Base-by-base conservation (phyloP, 2,888 invertebrate genomes). In the Epinotia nisella region DNA sequence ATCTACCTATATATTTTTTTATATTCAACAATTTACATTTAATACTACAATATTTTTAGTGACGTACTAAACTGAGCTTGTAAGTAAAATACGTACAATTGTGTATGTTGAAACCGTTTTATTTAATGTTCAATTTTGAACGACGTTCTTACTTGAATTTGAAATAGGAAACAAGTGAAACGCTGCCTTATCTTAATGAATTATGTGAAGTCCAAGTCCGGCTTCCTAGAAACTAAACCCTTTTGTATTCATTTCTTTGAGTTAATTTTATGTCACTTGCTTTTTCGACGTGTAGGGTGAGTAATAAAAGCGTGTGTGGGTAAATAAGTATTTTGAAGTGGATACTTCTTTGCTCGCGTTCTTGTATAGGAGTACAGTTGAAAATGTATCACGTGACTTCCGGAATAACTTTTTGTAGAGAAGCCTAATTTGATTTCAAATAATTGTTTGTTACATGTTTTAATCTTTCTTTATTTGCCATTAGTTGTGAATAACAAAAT, bases 181-280 rank as follows among this genome's bases (percentile, higher is more conserved):
- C 53, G 60, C 51, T 59, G 39, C 71, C 66, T 71, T 71, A 71
- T 71, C 71, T 71, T 45, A 71, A 71, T 71, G 71, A 71, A 60
- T 71, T 71, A 71, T 71, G 71, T 71, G 66, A 71, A 55, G 29
- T 71, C 60, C 71, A 65, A 61, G 41, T 71, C 60, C 71, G 45
- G 66, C 15, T 53, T 35, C 10, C 45, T 71, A 24, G 51, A 65
- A 60, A 66, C 59, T 53, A 10, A 45, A 41, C 60, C 29, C 53
- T 17, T 71, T 71, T 58, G 19, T 45, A 49, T 59, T 61, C 15
- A 70, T 70, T 55, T 45, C 55, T 62, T 56, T 62, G 13, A 21
- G 35, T 67, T 15, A 15, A 53, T 41, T 70, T 55, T 39, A 13
- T 61, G 53, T 55, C n/a, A 61, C 19, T 53, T 41, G 21, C 5